Conservation (phyloP, 2,797 vertebrate species). For the Sternotherus odoratus region DNA sequence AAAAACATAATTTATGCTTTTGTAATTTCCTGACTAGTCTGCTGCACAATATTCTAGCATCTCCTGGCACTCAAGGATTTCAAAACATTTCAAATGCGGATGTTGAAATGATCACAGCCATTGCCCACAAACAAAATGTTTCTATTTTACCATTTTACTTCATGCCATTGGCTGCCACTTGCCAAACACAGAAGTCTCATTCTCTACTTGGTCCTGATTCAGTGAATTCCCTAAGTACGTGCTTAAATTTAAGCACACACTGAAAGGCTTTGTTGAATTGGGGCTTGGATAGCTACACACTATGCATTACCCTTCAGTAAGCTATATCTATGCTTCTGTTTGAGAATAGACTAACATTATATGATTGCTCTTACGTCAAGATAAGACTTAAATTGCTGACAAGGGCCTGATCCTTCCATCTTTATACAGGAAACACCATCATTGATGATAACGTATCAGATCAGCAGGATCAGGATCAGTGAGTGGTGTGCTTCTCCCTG, state of each 20-base stretch:
- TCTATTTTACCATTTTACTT: not conserved
- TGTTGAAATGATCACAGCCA: not conserved
- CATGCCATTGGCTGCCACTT: not conserved
- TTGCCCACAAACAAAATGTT: not conserved
- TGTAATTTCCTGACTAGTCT: not conserved
- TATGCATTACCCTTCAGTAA: not conserved
- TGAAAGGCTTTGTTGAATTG: not conserved
- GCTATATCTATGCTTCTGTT: not conserved
- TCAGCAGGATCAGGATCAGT: not conserved
- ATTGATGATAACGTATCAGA: not conserved
- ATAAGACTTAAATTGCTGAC: not conserved
- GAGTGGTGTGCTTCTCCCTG: not conserved
- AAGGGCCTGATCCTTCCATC: not conserved
- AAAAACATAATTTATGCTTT: not conserved
- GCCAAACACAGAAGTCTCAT: not conserved
- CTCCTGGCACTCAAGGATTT: not conserved
- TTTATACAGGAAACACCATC: not conserved
- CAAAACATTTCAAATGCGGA: not conserved
- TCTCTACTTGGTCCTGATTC: fast-evolving
- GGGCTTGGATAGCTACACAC: not conserved
- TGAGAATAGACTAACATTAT: not conserved
- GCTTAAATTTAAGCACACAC: not conserved
- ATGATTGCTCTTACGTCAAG: not conserved
- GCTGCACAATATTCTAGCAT: not conserved
- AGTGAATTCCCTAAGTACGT: not conserved